Evolutionary conservation across 2,797 vertebrate genomes (phyloP).

Genomic region (Aselliscus stoliczkanus): DNA sequence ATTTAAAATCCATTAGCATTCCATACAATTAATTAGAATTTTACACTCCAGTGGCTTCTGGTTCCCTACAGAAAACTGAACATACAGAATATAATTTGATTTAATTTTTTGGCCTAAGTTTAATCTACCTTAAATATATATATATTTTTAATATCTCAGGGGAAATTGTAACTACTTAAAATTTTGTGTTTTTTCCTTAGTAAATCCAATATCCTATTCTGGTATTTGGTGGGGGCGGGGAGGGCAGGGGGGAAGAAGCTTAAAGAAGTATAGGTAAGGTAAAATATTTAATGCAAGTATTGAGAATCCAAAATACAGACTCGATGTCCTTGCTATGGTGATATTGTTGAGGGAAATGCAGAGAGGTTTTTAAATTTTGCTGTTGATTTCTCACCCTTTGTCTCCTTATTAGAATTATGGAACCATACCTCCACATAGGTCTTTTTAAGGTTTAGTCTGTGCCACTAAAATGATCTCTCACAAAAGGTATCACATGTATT

Average conservation of each 20-base stretch:
- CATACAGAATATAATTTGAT: slow-evolving; percentile 83
- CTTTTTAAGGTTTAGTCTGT: not conserved
- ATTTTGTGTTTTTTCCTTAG: slow-evolving; percentile 60
- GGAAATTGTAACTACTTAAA: slow-evolving; percentile 74
- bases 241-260: not conserved
- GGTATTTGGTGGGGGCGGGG: not conserved
- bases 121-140: slow-evolving; percentile 83
- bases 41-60: slow-evolving; percentile 81
- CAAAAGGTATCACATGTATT: not conserved
- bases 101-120: slow-evolving; percentile 84
- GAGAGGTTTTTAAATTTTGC: not conserved
- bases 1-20: slow-evolving; percentile 85
- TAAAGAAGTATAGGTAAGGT: not conserved
- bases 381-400: not conserved
- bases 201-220: slow-evolving; percentile 33
- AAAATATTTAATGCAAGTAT: not conserved
- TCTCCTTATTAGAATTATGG: not conserved
- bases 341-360: not conserved
- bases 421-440: not conserved
- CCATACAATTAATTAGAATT: slow-evolving; percentile 86
- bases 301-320: slow-evolving; percentile 1
- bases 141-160: slow-evolving; percentile 73
- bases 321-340: not conserved
- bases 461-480: slow-evolving; percentile 12
- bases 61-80: slow-evolving; percentile 82